Base-by-base conservation (phyloP, 1,140 invertebrate species). In the Drosophila pallidifrons region DNA sequence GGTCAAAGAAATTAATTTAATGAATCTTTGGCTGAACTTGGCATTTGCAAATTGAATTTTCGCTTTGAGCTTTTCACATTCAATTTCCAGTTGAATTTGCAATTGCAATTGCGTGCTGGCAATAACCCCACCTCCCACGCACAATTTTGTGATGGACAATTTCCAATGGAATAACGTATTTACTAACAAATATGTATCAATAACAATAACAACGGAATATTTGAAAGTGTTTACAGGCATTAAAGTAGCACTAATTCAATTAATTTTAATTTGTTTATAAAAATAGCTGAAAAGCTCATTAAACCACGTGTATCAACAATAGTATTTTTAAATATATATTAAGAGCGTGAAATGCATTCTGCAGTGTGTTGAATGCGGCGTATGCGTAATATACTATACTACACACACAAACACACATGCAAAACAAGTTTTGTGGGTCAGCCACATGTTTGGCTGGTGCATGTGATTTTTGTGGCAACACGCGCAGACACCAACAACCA, bases 381-480 rank as follows among this genome's bases (percentile, higher is more conserved):
- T 60, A 74, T 68, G 57, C 70, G 63, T 73, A 59, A 59, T 67
- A 41, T 30, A 46, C 35, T 38, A 38, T 38, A 10, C 20, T 38
- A 10, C 20, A 25, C 20, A 4, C 20, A 25, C 20, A 25, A 25
- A 25, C 8, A 38, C 10, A 58, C 47, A 54, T 46, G 13, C 25
- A 10, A 41, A 65, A 47, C 51, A 38, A 57, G n/a, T 13, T 64
- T 41, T 28, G 47, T 64, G 35, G 60, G 32, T 52, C 47, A 25
- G 60, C 32, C 60, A 41, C 47, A 64, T 63, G 60, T 11, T 51
- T 10, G 30, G 32, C 35, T 49, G 47, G 13, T 57, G 61, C 61
- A 55, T 66, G 47, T 60, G 57, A 60, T 52, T 72, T 52, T 38
- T 13, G 15, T 45, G 5, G 41, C 11, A 70, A 32, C 59, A 64